A percentile compares a stretch with the other conserved stretches of the same genome.
Evolutionary conservation across 2,113 vertebrate species (phyloP).

Genomic region (Nothobranchius kuhntae): DNA sequence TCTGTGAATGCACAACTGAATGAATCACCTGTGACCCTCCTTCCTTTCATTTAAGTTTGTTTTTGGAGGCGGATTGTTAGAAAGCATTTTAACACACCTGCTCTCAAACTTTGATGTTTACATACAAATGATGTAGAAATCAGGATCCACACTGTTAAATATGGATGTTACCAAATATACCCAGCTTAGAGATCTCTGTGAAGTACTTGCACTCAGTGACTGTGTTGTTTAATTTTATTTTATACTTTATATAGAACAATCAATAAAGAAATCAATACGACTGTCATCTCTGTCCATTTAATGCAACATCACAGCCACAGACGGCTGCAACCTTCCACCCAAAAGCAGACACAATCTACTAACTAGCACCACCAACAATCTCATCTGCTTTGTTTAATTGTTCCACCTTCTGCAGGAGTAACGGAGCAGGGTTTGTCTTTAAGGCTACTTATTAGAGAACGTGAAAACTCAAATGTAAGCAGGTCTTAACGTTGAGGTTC

Average conservation of each 20-base stretch:
- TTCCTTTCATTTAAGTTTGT: not conserved
- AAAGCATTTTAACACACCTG: conserved; percentile 13
- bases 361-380: not conserved
- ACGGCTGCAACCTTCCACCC: not conserved
- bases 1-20: conserved; percentile 15
- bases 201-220: not conserved
- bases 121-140: not conserved
- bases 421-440: no score
- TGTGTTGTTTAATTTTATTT: no score
- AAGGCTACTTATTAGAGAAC: no score
- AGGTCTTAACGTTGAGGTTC: no score
- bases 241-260: not conserved
- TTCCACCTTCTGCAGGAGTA: no score
- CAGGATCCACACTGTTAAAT: no score
- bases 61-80: conserved; percentile 25
- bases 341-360: not conserved
- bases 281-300: not conserved
- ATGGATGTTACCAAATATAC: not conserved
- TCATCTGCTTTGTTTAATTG: not conserved
- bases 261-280: not conserved
- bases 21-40: conserved; percentile 35
- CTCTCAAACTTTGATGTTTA: not conserved
- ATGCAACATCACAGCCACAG: not conserved
- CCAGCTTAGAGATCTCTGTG: not conserved
- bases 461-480: no score